Evolutionary conservation across 2,888 invertebrate genomes (phyloP).

Genomic region (Vanessa cardui): DNA sequence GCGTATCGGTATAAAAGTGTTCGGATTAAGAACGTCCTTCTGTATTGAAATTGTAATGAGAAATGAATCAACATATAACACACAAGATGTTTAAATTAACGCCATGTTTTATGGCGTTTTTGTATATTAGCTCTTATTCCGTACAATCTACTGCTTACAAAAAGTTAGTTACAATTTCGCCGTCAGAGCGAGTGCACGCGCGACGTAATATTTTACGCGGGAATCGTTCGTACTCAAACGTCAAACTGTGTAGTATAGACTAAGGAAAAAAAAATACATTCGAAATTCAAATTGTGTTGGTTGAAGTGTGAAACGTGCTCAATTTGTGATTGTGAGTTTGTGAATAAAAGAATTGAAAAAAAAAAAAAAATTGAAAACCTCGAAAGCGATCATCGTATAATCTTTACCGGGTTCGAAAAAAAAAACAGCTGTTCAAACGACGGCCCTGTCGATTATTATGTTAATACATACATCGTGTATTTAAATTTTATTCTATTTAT

Average conservation of each 20-base stretch:
- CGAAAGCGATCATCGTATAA: conserved; percentile 32
- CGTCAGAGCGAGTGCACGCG: conserved; percentile 16
- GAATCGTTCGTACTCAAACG: background rate
- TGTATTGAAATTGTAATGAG: no score
- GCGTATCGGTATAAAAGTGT: no score
- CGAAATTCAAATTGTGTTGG: conserved; percentile 5
- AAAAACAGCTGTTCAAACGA: conserved; percentile 37
- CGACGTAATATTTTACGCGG: conserved; percentile 11
- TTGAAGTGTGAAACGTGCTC: background rate
- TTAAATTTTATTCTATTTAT: conserved; percentile 33
- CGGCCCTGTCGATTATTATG: conserved; percentile 29
- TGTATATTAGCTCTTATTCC: background rate
- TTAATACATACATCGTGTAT: conserved; percentile 28
- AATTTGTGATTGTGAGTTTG: conserved; percentile 10
- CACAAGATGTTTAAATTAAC: background rate
- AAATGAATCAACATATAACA: no score
- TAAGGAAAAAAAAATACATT: background rate
- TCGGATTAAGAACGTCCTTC: no score
- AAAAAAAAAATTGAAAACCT: background rate
- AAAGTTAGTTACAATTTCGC: conserved; percentile 25
- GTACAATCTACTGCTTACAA: background rate
- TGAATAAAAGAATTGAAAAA: background rate
- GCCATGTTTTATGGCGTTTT: background rate
- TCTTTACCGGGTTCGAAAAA: conserved; percentile 32
- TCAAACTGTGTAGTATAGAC: background rate